These are phyloP conservation scores for Forbesichthys papilliferus DNA, from an alignment of 2,113 vertebrate species.

Conservation along the genomic window DNA sequence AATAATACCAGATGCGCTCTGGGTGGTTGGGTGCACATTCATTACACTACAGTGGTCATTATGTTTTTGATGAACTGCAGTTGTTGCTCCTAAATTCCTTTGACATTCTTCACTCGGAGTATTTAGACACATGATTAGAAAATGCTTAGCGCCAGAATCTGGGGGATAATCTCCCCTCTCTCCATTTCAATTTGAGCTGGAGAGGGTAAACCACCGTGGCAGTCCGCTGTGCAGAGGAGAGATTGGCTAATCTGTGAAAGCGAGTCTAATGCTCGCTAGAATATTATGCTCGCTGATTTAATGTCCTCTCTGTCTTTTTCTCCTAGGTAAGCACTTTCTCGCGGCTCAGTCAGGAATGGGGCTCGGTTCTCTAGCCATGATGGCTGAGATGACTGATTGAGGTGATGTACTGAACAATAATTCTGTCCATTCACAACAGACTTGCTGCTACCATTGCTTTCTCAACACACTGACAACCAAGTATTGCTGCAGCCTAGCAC, in stretches of 20 bases:
- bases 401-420: constrained; percentile 72
- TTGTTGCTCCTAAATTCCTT: constrained; percentile 17
- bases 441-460: constrained; percentile 53
- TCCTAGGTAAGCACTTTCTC: constrained; percentile 81
- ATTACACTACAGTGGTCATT: background rate
- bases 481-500: background rate
- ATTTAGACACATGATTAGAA: constrained; percentile 49
- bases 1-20: background rate
- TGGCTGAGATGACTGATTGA: constrained; percentile 74
- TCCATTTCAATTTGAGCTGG: constrained; percentile 64
- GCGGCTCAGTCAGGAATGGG: constrained; percentile 52
- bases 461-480: constrained; percentile 47
- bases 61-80: constrained; percentile 18
- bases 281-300: constrained; percentile 75
- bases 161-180: constrained; percentile 67
- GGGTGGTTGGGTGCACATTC: background rate
- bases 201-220: constrained; percentile 65
- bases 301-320: constrained; percentile 75
- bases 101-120: constrained; percentile 6
- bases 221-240: constrained; percentile 57
- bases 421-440: constrained; percentile 61
- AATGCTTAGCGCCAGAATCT: constrained; percentile 53
- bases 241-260: constrained; percentile 77
- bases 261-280: constrained; percentile 62
- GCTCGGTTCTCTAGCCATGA: constrained; percentile 53